Evolutionary conservation across 2,888 invertebrate species (phyloP), one percentile per base, ranked within the genome.

Genomic region (Emmelina monodactyla): DNA sequence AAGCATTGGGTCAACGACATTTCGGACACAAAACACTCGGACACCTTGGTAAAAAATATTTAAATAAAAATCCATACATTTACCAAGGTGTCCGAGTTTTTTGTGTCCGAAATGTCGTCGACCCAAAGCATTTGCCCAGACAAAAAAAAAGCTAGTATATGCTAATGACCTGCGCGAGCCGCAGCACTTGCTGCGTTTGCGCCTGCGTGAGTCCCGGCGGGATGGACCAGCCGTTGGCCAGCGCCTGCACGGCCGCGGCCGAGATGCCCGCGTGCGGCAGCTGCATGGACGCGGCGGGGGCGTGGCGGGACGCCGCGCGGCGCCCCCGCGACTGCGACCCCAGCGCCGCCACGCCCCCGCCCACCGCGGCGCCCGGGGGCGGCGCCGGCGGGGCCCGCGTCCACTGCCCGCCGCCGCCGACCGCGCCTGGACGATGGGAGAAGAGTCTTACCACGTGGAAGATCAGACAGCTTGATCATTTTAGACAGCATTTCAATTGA

Each of bases 301-400:
- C 47, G 40, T 73, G 75, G 19, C 73, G 53, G 48, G 63, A 43
- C 34, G 55, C 53, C 22, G 70, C 57, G 2, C 73, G 55, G 2
- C 76, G 58, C 2, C 76, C 65, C 2, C 72, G 55, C 28, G 51
- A 56, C 32, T 72, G 69, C 40, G 62, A 73, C 42, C 46, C 48
- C 37, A 58, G 71, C 33, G 55, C 55, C 10, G 16, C 22, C 13
- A n/a, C 32, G 12, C 25, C 25, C 11, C 53, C 55, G 10, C 55
- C 53, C 12, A 57, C 66, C 16, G 55, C 58, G n/a, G 53, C 64
- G 35, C 62, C 47, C 37, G 82, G 75, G 1, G 89, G 88, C 6
- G 91, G 90, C 25, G 87, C 87, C 1, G 86, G 83, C 0, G 91
- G 91, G 46, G 89, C 89, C 16, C 89, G 80, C 15, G 90, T 91